phyloP scores from a whole-genome alignment of 2,888 invertebrate species.

The Ennomos fuscantarius region DNA sequence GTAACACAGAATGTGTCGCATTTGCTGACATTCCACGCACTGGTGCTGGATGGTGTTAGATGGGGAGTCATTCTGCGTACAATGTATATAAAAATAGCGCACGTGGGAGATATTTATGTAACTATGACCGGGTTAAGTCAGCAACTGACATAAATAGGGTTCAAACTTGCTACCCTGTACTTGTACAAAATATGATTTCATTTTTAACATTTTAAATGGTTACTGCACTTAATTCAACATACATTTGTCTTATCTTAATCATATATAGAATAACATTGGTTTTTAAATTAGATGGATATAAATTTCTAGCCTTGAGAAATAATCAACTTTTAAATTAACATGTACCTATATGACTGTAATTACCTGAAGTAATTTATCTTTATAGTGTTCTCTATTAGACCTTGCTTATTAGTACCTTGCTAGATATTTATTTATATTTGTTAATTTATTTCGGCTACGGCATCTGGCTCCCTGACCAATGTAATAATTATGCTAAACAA shows the following conservation, averaged over 20 bases:
- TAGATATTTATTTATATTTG: constrained; percentile 30
- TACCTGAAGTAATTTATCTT: constrained; percentile 17
- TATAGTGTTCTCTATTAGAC: constrained; percentile 20
- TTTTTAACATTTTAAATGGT: neutral
- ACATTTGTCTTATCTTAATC: no score
- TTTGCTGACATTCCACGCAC: constrained; percentile 45
- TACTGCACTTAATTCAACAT: no score
- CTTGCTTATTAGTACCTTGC: no score
- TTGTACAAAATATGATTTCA: constrained; percentile 24
- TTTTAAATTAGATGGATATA: no score
- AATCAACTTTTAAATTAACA: constrained; percentile 11
- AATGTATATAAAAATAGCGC: constrained; percentile 74
- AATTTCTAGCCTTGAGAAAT: constrained; percentile 6
- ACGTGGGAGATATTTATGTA: constrained; percentile 77
- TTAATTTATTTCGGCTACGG: constrained; percentile 29
- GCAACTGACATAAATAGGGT: constrained; percentile 65
- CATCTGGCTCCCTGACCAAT: neutral
- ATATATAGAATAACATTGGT: no score
- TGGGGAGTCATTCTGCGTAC: constrained; percentile 66
- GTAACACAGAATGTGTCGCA: constrained; percentile 41
- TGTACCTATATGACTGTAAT: constrained; percentile 20
- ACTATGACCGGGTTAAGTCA: constrained; percentile 81
- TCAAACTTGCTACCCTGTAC: constrained; percentile 53
- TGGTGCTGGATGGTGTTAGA: constrained; percentile 52
- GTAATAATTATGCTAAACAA: constrained; percentile 12